A percentile compares a stretch with the other conserved stretches of the same genome.
These are phyloP conservation scores for Megastigmus dorsalis DNA, from an alignment of 2,888 invertebrate species.

Conservation along the genomic window DNA sequence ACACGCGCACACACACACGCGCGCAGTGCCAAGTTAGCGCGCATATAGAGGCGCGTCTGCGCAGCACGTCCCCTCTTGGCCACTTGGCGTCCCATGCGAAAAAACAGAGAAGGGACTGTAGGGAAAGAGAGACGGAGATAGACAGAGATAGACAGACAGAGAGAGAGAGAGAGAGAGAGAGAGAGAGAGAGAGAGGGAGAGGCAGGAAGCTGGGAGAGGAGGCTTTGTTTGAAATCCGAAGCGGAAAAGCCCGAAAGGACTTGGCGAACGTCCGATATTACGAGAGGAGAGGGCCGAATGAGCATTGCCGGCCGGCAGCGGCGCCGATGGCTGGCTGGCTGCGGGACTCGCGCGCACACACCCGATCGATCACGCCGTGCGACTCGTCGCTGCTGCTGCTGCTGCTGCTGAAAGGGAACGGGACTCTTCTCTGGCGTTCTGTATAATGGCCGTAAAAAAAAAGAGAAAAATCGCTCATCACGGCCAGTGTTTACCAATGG, in stretches of 20 bases:
- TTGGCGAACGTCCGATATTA: conserved; percentile 45
- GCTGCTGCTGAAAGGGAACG: too few species aligned
- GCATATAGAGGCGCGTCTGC: conserved; percentile 7
- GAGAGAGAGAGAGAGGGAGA: not conserved
- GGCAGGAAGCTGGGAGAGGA: not conserved
- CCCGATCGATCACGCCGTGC: not conserved
- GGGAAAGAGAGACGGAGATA: not conserved
- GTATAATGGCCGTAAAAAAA: too few species aligned
- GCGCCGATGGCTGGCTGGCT: not conserved
- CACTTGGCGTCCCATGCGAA: conserved; percentile 32
- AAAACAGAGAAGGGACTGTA: too few species aligned
- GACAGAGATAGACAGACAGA: not conserved
- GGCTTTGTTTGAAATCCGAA: conserved; percentile 42
- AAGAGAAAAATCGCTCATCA: not conserved
- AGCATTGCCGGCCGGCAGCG: too few species aligned
- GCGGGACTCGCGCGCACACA: not conserved
- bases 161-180: not conserved
- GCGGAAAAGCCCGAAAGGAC: conserved; percentile 37
- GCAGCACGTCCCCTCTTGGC: conserved; percentile 7
- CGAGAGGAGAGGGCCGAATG: too few species aligned
- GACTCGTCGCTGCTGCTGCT: too few species aligned
- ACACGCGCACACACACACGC: not conserved
- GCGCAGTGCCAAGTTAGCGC: too few species aligned
- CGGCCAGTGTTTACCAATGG: conserved; percentile 25
- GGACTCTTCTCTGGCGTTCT: too few species aligned